Conservation (phyloP, 2,797 vertebrate genomes). For the Pipistrellus pygmaeus region DNA sequence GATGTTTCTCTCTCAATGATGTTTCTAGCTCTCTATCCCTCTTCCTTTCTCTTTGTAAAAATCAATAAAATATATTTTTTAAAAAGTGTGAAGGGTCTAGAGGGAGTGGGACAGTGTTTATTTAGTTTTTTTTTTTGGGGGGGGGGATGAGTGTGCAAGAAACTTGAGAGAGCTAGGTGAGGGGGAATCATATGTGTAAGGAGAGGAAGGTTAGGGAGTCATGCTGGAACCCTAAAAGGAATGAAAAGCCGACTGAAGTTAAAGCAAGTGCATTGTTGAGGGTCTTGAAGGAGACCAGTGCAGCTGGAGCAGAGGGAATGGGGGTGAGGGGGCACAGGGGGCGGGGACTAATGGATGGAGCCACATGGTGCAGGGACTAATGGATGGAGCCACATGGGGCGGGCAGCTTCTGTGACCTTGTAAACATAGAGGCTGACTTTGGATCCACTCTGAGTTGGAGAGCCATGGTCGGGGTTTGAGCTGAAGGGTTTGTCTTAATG, state of each 20-base stretch:
- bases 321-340: too few species aligned
- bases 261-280: not conserved
- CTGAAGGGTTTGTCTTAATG: not conserved
- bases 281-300: not conserved
- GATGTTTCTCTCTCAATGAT: too few species aligned
- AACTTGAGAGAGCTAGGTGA: not conserved
- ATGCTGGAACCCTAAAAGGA: not conserved
- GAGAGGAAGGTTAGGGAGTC: not conserved
- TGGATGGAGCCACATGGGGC: rapidly evolving
- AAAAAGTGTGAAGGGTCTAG: too few species aligned
- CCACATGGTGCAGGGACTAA: not conserved
- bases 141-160: rapidly evolving
- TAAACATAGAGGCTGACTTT: not conserved
- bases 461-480: not conserved
- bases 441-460: not conserved
- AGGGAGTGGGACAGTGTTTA: not conserved
- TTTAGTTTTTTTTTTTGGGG: too few species aligned
- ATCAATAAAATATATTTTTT: too few species aligned
- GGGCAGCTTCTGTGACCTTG: not conserved
- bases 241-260: not conserved
- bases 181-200: too few species aligned
- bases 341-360: too few species aligned
- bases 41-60: too few species aligned
- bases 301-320: not conserved
- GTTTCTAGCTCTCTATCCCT: too few species aligned